phyloP scores from a whole-genome alignment of 2,797 vertebrate species.

The Sebastes matsubarae region DNA sequence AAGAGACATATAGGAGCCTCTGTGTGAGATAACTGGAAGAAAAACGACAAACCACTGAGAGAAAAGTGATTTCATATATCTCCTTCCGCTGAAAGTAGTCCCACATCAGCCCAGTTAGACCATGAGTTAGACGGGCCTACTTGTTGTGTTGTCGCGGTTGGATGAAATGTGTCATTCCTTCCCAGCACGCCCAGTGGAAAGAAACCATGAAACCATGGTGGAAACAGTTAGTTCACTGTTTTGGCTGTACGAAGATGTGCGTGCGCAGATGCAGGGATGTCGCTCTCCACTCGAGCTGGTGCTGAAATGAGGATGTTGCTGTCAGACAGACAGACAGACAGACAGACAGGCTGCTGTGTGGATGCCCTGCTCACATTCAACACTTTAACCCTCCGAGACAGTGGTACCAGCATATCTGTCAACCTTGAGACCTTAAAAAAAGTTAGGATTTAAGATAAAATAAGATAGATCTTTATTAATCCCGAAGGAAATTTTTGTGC shows the following conservation, averaged over 20 bases:
- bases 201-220: conserved; percentile 18
- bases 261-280: conserved; percentile 49
- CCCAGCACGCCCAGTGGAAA: conserved; percentile 59
- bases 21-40: neutral
- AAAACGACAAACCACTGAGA: neutral
- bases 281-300: conserved; percentile 79
- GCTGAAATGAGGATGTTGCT: conserved; percentile 71
- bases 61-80: neutral
- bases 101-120: neutral
- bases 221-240: conserved; percentile 58
- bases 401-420: accelerated
- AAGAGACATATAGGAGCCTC: conserved; percentile 1
- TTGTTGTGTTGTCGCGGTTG: conserved; percentile 1
- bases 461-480: too few relatives aligned
- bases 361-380: too few relatives aligned
- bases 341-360: too few relatives aligned
- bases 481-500: too few relatives aligned
- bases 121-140: neutral
- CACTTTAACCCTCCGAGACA: too few relatives aligned
- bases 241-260: conserved; percentile 33
- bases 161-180: conserved; percentile 57
- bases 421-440: too few relatives aligned
- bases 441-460: too few relatives aligned
- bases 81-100: neutral
- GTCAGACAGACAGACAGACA: neutral